A percentile compares a stretch with the other conserved stretches of the same genome.
Evolutionary conservation across 1,140 invertebrate genomes (phyloP).

Genomic region (Solen grandis): DNA sequence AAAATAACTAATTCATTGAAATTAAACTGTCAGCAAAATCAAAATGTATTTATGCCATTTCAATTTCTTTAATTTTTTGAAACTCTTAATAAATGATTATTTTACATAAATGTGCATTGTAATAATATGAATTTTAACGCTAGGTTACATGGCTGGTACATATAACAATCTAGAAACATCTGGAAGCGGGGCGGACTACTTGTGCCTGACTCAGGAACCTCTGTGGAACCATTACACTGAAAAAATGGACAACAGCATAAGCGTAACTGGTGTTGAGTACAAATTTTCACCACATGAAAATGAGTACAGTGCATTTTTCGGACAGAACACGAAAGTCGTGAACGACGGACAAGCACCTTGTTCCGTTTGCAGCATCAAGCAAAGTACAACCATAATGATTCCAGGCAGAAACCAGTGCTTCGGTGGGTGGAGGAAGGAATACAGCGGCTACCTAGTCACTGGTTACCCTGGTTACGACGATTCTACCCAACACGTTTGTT

Average conservation of each 20-base stretch:
- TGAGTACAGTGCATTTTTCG: constrained; percentile 1
- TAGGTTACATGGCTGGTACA: constrained; percentile 40
- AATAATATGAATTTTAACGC: too few species aligned
- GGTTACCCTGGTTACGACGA: constrained; percentile 9
- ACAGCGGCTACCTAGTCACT: constrained; percentile 54
- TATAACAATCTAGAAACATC: background rate
- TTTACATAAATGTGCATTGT: too few species aligned
- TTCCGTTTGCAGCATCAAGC: constrained; percentile 51
- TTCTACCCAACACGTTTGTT: constrained; percentile 42
- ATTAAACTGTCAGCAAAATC: too few species aligned
- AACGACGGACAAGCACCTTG: too few species aligned
- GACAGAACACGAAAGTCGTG: background rate
- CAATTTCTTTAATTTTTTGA: too few species aligned
- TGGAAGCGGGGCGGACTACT: constrained; percentile 9
- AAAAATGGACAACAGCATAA: background rate
- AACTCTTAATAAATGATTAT: too few species aligned
- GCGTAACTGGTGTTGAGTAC: constrained; percentile 27
- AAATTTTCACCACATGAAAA: background rate
- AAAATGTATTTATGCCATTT: too few species aligned
- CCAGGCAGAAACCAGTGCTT: constrained; percentile 50
- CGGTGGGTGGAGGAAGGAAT: constrained; percentile 55
- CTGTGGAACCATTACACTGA: constrained; percentile 10
- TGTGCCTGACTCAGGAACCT: constrained; percentile 21
- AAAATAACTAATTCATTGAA: too few species aligned
- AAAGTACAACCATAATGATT: constrained; percentile 43